Evolutionary conservation across 2,888 invertebrate species (phyloP).

Genomic region (Lagria hirta): DNA sequence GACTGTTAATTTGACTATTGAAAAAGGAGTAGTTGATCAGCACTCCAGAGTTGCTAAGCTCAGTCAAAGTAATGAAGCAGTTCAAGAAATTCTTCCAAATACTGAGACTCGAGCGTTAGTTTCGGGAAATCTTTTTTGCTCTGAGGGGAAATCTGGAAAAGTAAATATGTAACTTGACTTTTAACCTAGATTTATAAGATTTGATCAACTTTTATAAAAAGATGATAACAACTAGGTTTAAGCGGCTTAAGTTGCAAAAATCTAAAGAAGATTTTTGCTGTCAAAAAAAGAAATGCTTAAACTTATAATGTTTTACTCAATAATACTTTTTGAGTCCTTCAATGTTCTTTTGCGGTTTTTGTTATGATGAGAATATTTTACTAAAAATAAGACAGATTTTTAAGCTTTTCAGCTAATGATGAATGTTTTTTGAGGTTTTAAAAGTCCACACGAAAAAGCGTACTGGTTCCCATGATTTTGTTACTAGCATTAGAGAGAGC

Average conservation of each 20-base stretch:
- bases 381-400: no score
- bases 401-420: not conserved
- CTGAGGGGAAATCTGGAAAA: constrained; percentile 73
- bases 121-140: constrained; percentile 76
- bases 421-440: constrained; percentile 64
- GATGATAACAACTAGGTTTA: no score
- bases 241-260: no score
- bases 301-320: no score
- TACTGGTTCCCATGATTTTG: constrained; percentile 73
- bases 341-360: no score
- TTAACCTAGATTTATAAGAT: no score
- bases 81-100: constrained; percentile 63
- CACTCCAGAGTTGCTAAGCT: constrained; percentile 75
- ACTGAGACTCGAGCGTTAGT: constrained; percentile 78
- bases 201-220: no score
- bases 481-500: constrained; percentile 72
- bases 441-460: constrained; percentile 75
- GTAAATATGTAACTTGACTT: no score
- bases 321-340: no score
- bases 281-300: no score
- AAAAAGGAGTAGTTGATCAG: constrained; percentile 62
- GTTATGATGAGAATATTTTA: no score
- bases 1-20: constrained; percentile 70
- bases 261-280: no score
- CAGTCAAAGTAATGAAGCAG: constrained; percentile 58